Conservation (phyloP, 2,888 invertebrate species). For the Seladonia tumulorum region DNA sequence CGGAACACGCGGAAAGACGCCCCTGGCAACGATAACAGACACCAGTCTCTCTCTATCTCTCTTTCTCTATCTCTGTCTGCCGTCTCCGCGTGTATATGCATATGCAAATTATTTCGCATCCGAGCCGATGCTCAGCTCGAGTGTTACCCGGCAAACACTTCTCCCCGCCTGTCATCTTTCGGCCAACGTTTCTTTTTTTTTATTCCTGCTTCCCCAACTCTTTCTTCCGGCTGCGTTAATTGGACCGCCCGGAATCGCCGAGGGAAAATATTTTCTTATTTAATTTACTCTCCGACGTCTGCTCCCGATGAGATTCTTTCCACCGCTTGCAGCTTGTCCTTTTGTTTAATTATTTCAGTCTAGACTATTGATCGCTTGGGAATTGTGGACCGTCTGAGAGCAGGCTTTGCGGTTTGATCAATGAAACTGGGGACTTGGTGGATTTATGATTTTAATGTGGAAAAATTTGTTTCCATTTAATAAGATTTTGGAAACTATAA, state of each 20-base stretch:
- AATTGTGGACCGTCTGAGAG: too few relatives aligned
- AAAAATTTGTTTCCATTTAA: too few relatives aligned
- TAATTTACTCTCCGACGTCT: neutral
- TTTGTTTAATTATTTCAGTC: neutral
- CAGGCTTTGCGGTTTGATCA: neutral
- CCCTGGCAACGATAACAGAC: neutral
- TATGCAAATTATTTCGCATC: constrained; percentile 71
- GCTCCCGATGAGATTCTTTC: neutral
- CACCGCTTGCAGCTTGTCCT: neutral
- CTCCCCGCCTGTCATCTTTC: neutral
- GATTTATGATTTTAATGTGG: neutral
- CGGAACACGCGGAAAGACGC: neutral
- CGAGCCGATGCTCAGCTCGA: constrained; percentile 45
- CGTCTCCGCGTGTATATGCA: constrained; percentile 55
- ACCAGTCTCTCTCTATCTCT: neutral
- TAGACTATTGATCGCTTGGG: neutral
- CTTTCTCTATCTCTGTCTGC: neutral
- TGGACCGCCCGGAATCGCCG: neutral
- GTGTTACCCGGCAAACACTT: constrained; percentile 61
- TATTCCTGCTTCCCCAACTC: neutral
- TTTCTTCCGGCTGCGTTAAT: neutral
- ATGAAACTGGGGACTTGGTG: too few relatives aligned
- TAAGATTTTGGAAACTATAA: too few relatives aligned
- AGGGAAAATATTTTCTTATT: constrained; percentile 1
- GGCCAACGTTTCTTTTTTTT: neutral